Conservation (phyloP, 2,113 vertebrate genomes). For the Copsychus sechellarum region DNA sequence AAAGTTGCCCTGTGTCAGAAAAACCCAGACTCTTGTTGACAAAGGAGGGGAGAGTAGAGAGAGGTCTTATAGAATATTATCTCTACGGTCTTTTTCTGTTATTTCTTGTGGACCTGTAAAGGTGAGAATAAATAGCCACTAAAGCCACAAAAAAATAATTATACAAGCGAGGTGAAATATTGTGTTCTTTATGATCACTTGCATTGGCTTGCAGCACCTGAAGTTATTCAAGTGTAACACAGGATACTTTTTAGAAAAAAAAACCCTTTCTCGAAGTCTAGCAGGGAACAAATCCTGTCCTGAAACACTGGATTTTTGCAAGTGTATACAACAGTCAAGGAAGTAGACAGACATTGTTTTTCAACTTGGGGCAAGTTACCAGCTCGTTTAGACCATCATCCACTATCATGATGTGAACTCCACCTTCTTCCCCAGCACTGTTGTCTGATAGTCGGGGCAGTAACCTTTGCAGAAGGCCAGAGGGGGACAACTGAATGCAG, state of each 20-base stretch:
- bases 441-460: background rate
- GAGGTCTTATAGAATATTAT: background rate
- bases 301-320: background rate
- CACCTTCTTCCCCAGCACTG: background rate
- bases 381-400: background rate
- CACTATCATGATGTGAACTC: background rate
- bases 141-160: background rate
- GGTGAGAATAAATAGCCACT: background rate
- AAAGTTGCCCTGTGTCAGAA: background rate
- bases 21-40: background rate
- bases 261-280: background rate
- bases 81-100: background rate
- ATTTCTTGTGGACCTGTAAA: background rate
- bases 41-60: background rate
- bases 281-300: background rate
- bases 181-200: background rate
- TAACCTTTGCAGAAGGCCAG: background rate
- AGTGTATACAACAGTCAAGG: background rate
- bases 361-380: background rate
- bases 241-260: background rate
- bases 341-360: background rate
- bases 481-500: background rate
- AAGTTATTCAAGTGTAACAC: background rate
- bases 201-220: background rate
- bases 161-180: background rate